Base-by-base conservation (phyloP, 2,113 vertebrate species). In the Todiramphus chloris region DNA sequence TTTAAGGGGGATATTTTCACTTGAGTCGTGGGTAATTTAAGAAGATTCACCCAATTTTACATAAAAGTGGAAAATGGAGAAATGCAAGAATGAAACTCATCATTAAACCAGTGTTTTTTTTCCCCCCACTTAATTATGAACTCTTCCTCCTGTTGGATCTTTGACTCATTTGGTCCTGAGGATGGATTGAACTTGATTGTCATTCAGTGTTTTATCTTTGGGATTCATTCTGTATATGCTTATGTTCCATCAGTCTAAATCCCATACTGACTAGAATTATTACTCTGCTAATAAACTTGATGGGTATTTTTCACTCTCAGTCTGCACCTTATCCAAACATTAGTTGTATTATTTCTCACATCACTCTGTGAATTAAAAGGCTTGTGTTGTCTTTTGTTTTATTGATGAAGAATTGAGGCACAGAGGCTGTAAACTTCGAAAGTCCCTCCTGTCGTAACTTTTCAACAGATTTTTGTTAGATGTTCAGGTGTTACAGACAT, bases 101-200 rank as follows among this genome's bases (percentile, higher is more conserved):
- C 11, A 43, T 44, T 84, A 64, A 62, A 75, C 4, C 1, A 2
- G 16, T 68, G 17, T 8, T 5, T 1, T n/a, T 25, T 5, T 7
- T 15, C 2, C 1, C 23, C 5, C 3, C 4, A 1, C 27, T 44
- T 37, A 20, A 13, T 64, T 67, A 20, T 25, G 44, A 69, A 7
- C 59, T 76, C 10, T 58, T 79, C n/a, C 4, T 88, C 44, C 16
- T 4, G 0, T 48, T 78, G 62, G 35, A 64, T 87, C 43, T 18
- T 56, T 28, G 13, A 19, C 19, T 90, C 39, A 13, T 48, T 83
- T 59, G 79, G 8, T 79, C 44, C 55, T 14, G n/a, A 62, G 30
- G 50, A 30, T 58, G 20, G 24, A n/a, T 90, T 73, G 84, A 80
- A 37, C 25, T 75, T 43, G 21, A 58, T 87, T 83, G 62, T n/a